phyloP scores from a whole-genome alignment of 1,140 invertebrate species.

The Trinorchestia longiramus region DNA sequence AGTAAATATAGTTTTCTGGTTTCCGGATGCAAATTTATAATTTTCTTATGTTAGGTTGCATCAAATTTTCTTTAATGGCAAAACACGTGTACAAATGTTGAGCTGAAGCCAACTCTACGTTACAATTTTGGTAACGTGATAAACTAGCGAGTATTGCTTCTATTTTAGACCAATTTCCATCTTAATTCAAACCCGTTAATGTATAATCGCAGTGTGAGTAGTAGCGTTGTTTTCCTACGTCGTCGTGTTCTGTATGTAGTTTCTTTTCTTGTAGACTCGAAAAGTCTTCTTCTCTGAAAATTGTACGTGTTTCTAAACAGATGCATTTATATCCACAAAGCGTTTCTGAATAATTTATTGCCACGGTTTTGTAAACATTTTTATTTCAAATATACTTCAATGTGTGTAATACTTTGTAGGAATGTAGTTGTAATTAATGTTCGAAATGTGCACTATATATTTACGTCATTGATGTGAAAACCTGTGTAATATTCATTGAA shows the following conservation, averaged over 20 bases:
- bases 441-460: background rate
- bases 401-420: background rate
- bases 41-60: too few relatives aligned
- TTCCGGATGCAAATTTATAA: too few relatives aligned
- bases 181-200: too few relatives aligned
- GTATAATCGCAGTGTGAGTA: too few relatives aligned
- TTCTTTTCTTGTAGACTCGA: background rate
- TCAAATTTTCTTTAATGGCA: too few relatives aligned
- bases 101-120: too few relatives aligned
- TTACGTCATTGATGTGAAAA: background rate
- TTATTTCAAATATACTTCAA: background rate
- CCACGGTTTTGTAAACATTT: background rate
- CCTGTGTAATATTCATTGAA: background rate
- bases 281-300: background rate
- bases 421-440: background rate
- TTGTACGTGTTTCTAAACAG: background rate
- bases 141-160: too few relatives aligned
- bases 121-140: too few relatives aligned
- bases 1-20: background rate
- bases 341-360: background rate
- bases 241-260: too few relatives aligned
- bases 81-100: too few relatives aligned
- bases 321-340: background rate
- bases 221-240: too few relatives aligned
- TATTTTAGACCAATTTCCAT: too few relatives aligned